Conservation (phyloP, 2,797 vertebrate species). For the Liasis olivaceus region DNA sequence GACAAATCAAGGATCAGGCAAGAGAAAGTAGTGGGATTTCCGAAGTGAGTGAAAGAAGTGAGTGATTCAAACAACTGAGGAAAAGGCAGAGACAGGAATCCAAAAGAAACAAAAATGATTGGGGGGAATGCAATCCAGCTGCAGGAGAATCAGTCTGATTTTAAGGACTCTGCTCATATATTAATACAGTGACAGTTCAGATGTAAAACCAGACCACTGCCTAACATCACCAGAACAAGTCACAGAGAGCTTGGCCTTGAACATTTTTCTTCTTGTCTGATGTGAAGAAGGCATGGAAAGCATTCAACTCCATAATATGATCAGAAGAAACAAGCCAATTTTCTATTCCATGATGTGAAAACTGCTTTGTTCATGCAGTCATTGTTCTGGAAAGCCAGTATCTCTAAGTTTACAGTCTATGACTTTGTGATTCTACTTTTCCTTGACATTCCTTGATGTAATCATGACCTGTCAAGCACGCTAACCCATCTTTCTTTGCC, state of each 20-base stretch:
- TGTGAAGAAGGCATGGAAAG: neutral
- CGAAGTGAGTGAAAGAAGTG: neutral
- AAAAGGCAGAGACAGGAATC: neutral
- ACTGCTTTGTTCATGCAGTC: too few species aligned
- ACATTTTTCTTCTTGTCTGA: neutral
- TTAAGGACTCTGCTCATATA: neutral
- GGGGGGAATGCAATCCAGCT: too few species aligned
- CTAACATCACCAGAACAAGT: neutral
- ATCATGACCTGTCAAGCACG: neutral
- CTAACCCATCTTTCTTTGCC: neutral
- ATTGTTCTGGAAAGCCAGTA: too few species aligned
- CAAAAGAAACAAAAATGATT: neutral
- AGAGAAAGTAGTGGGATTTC: neutral
- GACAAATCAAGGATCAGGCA: neutral
- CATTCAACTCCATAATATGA: neutral
- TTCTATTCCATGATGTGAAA: too few species aligned
- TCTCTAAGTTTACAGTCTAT: too few species aligned
- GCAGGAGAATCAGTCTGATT: neutral
- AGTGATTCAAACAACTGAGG: neutral
- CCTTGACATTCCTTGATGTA: neutral
- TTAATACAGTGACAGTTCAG: neutral
- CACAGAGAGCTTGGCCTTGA: neutral
- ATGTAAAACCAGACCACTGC: neutral
- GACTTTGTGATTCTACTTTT: too few species aligned
- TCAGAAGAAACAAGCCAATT: too few species aligned